phyloP scores from a whole-genome alignment of 2,113 vertebrate genomes.

The Rhodinocichla rosea region DNA sequence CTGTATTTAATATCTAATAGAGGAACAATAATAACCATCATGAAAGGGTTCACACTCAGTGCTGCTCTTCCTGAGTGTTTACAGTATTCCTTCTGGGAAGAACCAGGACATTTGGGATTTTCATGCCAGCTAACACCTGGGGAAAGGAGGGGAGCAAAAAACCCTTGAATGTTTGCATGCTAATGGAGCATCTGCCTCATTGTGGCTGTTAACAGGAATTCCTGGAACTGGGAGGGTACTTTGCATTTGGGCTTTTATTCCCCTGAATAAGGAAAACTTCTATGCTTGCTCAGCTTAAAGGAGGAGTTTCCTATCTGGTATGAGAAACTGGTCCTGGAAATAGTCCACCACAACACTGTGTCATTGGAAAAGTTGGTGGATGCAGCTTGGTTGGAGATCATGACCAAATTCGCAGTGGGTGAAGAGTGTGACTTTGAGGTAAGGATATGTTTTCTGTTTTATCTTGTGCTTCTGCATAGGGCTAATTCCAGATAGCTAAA shows the following conservation, averaged over 20 bases:
- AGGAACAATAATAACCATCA: not conserved
- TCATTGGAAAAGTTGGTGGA: conserved; percentile 96
- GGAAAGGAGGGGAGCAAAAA: not conserved
- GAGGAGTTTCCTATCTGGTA: conserved; percentile 97
- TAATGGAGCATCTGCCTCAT: not conserved
- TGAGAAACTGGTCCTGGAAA: conserved; percentile 94
- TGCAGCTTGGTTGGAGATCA: conserved; percentile 93
- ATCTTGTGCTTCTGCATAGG: not conserved
- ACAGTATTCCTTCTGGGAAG: not conserved
- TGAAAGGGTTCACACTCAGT: not conserved
- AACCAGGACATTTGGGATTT: not conserved
- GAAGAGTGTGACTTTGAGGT: conserved; percentile 98
- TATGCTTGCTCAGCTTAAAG: conserved; percentile 81
- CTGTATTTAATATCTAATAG: not conserved
- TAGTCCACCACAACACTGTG: conserved; percentile 97
- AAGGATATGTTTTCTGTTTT: conserved; percentile 1
- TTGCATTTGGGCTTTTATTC: not conserved
- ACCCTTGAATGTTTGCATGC: not conserved
- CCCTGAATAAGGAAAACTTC: not conserved
- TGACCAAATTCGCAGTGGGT: conserved; percentile 94
- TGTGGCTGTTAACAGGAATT: not conserved
- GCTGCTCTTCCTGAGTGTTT: not conserved
- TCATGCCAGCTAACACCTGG: not conserved
- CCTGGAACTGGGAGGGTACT: not conserved
- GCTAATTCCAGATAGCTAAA: not conserved